phyloP scores from a whole-genome alignment of 2,888 invertebrate species.

The Exephanes ischioxanthus region DNA sequence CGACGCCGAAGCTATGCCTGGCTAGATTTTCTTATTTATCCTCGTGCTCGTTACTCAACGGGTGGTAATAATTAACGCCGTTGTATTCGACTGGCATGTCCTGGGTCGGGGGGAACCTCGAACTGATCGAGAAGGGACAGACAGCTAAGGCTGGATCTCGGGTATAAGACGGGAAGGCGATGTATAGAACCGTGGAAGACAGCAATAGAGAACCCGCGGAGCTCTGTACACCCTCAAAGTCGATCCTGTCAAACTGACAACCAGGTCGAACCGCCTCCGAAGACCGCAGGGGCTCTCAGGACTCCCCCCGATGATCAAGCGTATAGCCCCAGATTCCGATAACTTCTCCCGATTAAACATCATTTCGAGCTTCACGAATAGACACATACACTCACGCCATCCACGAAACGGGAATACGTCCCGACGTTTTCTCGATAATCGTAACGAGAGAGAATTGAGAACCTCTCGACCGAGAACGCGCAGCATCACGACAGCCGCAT shows the following conservation, averaged over 20 bases:
- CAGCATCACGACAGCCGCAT: slow-evolving; percentile 56
- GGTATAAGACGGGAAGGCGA: slow-evolving; percentile 53
- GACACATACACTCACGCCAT: slow-evolving; percentile 24
- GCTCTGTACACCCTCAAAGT: slow-evolving; percentile 68
- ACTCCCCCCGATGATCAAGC: slow-evolving; percentile 21
- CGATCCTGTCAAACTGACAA: slow-evolving; percentile 78
- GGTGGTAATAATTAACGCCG: slow-evolving; percentile 73
- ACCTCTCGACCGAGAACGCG: slow-evolving; percentile 52
- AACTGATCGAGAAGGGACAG: slow-evolving; percentile 67
- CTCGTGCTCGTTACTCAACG: slow-evolving; percentile 67
- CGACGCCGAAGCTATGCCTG: not conserved
- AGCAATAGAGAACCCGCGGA: slow-evolving; percentile 40
- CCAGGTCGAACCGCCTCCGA: slow-evolving; percentile 74
- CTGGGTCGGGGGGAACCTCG: slow-evolving; percentile 18
- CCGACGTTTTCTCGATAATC: slow-evolving; percentile 69
- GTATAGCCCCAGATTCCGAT: slow-evolving; percentile 45
- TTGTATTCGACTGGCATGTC: slow-evolving; percentile 60
- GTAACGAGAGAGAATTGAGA: slow-evolving; percentile 66
- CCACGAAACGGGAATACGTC: slow-evolving; percentile 48
- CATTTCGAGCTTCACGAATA: slow-evolving; percentile 34
- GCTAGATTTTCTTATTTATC: slow-evolving; percentile 65
- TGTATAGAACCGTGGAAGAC: slow-evolving; percentile 45
- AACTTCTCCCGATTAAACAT: slow-evolving; percentile 56
- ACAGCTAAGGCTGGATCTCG: slow-evolving; percentile 62
- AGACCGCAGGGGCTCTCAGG: slow-evolving; percentile 64